A percentile compares a stretch with the other conserved stretches of the same genome.
phyloP scores from a whole-genome alignment of 1,140 invertebrate species.

The Drosophila repletoides region DNA sequence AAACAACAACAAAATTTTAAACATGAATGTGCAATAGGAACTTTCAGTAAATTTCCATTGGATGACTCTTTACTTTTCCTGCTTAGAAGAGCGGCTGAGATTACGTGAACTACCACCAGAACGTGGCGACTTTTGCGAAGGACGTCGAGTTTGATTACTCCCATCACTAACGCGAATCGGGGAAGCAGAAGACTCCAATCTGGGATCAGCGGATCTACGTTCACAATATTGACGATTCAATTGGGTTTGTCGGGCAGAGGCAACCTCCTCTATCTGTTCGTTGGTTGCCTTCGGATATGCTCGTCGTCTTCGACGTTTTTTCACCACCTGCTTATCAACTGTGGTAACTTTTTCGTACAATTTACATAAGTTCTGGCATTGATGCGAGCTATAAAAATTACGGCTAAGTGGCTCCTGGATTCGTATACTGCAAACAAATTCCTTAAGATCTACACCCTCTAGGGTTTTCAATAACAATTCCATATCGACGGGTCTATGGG shows the following conservation, averaged over 20 bases:
- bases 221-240: constrained; percentile 15
- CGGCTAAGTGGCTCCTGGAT: constrained; percentile 14
- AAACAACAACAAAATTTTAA: constrained; percentile 34
- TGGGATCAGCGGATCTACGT: not conserved
- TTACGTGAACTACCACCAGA: not conserved
- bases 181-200: not conserved
- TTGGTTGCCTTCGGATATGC: not conserved
- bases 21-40: constrained; percentile 1
- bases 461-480: constrained; percentile 22
- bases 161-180: not conserved
- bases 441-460: not conserved
- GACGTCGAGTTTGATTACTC: not conserved
- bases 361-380: constrained; percentile 25
- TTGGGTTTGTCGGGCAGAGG: not conserved
- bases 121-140: too few relatives aligned
- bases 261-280: not conserved
- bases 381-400: constrained; percentile 7
- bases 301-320: not conserved
- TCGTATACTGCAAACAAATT: constrained; percentile 47
- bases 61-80: not conserved
- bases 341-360: constrained; percentile 29
- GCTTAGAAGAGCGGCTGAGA: constrained; percentile 2
- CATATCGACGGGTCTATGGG: constrained; percentile 32
- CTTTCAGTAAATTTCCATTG: constrained; percentile 2
- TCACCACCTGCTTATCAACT: constrained; percentile 21